Conservation (phyloP, 2,113 vertebrate genomes). For the Brachyistius frenatus region DNA sequence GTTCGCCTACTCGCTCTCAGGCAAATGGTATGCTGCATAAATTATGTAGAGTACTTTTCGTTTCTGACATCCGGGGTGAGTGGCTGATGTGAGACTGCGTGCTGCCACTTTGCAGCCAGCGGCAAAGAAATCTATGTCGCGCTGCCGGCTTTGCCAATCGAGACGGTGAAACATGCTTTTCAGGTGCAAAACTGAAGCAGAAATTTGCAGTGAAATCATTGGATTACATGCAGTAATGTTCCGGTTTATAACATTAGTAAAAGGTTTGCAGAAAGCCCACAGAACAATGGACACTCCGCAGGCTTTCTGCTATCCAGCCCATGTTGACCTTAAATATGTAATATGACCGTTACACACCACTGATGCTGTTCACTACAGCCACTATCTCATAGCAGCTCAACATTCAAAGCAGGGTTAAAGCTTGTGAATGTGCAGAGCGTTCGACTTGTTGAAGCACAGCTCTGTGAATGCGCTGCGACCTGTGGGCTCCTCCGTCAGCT, state of each 20-base stretch:
- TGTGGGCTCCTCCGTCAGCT: slow-evolving; percentile 40
- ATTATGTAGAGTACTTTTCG: slow-evolving; percentile 73
- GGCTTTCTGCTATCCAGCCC: background rate
- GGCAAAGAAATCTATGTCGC: slow-evolving; percentile 19
- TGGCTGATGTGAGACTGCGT: slow-evolving; percentile 36
- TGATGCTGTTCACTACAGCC: slow-evolving; percentile 4
- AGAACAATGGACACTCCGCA: background rate
- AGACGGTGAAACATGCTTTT: slow-evolving; percentile 24
- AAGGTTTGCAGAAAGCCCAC: background rate
- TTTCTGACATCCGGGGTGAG: slow-evolving; percentile 32
- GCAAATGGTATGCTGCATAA: slow-evolving; percentile 64
- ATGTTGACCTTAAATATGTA: slow-evolving; percentile 28
- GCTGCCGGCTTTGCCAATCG: slow-evolving; percentile 1
- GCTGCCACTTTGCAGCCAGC: slow-evolving; percentile 3
- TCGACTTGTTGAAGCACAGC: slow-evolving; percentile 37
- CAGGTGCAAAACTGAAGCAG: background rate
- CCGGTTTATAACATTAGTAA: background rate
- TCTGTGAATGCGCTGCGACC: slow-evolving; percentile 32
- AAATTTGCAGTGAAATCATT: slow-evolving; percentile 11
- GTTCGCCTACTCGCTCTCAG: slow-evolving; percentile 50
- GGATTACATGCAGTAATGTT: background rate
- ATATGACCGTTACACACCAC: slow-evolving; percentile 1
- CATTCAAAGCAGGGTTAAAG: slow-evolving; percentile 1
- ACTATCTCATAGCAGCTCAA: slow-evolving; percentile 7
- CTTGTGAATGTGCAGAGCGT: slow-evolving; percentile 11